These are phyloP conservation scores for Rhincodon typus DNA, from an alignment of 2,797 vertebrate species.

Conservation along the genomic window DNA sequence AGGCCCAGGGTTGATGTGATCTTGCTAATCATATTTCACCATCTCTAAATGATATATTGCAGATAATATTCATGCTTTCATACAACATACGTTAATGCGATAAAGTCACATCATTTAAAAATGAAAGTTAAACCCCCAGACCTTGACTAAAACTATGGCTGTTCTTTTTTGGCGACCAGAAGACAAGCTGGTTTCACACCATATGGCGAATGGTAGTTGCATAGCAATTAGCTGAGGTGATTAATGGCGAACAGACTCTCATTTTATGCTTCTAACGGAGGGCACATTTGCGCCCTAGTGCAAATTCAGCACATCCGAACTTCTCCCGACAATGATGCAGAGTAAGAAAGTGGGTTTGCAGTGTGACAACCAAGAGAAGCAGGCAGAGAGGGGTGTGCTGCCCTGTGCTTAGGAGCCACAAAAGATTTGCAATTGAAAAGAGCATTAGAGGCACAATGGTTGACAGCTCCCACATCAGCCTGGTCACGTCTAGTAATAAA, in stretches of 20 bases:
- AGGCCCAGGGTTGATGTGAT: not conserved
- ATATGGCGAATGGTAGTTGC: conserved; percentile 94
- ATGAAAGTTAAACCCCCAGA: conserved; percentile 63
- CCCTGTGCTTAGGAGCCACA: conserved; percentile 43
- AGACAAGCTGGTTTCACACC: conserved; percentile 85
- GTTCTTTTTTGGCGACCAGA: conserved; percentile 63
- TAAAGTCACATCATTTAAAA: conserved; percentile 51
- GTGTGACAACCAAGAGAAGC: too few species aligned
- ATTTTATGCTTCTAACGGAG: conserved; percentile 89
- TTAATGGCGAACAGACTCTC: conserved; percentile 92
- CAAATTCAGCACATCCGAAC: conserved; percentile 78
- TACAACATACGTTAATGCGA: not conserved
- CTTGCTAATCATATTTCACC: not conserved
- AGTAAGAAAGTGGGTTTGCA: not conserved
- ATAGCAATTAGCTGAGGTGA: conserved; percentile 92
- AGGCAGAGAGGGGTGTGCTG: too few species aligned
- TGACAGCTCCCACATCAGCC: conserved; percentile 63
- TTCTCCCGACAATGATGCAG: conserved; percentile 38
- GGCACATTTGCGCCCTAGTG: conserved; percentile 72
- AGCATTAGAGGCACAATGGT: conserved; percentile 58
- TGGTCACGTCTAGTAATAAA: conserved; percentile 60
- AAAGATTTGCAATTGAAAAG: conserved; percentile 67
- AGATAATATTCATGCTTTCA: not conserved
- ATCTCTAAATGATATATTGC: not conserved
- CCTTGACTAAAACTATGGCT: conserved; percentile 75